These are phyloP conservation scores for Hozukius guyotensis DNA, from an alignment of 2,797 vertebrate genomes.

Conservation along the genomic window DNA sequence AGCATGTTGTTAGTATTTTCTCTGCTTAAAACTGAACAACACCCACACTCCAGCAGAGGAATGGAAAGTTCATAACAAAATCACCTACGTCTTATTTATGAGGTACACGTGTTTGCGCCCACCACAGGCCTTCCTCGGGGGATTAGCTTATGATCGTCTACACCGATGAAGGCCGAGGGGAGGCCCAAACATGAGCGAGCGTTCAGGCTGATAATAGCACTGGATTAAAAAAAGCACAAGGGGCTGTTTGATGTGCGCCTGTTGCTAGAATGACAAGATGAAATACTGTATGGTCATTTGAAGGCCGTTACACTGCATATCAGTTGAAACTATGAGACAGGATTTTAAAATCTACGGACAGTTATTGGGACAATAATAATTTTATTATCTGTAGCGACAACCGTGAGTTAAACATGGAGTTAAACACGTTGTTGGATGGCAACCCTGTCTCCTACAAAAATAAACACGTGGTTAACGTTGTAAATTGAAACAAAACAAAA, in stretches of 20 bases:
- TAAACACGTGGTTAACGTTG: no score
- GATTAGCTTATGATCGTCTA: background rate
- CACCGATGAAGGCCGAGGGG: background rate
- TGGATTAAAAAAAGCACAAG: background rate
- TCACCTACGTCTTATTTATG: background rate
- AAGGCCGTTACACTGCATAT: background rate
- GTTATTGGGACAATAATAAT: no score
- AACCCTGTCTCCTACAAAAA: no score
- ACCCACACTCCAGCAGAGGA: conserved; percentile 14
- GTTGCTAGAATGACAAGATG: background rate
- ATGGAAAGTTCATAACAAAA: background rate
- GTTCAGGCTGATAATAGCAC: background rate
- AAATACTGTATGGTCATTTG: background rate
- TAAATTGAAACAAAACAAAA: no score
- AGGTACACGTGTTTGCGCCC: background rate
- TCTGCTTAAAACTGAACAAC: conserved; percentile 4
- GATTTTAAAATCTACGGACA: background rate
- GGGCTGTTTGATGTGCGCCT: background rate
- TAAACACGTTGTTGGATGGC: background rate
- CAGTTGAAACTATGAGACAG: background rate
- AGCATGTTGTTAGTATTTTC: background rate
- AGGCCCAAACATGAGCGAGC: background rate
- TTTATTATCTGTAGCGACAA: background rate
- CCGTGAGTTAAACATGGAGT: background rate
- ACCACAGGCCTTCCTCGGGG: background rate